Percentiles rank a stretch among this genome's conserved stretches.
phyloP scores from a whole-genome alignment of 2,888 invertebrate genomes.

The Pimpla rufipes region DNA sequence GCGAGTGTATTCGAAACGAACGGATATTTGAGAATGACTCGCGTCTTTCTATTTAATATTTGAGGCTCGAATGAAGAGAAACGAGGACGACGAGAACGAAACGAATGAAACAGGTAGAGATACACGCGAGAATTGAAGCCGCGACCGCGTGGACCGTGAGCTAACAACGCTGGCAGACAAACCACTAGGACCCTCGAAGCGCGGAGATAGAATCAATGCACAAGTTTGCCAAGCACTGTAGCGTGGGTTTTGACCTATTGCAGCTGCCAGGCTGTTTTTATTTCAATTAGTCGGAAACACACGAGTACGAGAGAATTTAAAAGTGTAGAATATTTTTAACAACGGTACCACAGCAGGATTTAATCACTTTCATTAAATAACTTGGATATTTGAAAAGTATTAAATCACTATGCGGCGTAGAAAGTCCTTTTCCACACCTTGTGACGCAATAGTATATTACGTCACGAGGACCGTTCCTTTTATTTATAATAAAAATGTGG shows the following conservation, averaged over 20 bases:
- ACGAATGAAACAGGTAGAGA: background rate
- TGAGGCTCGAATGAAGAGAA: background rate
- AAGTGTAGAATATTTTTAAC: background rate
- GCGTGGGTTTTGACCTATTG: background rate
- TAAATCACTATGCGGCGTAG: too few species aligned
- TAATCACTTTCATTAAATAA: background rate
- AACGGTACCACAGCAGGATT: background rate
- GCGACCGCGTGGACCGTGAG: constrained; percentile 5
- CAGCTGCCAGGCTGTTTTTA: background rate
- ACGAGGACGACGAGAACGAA: background rate
- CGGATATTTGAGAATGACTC: constrained; percentile 9
- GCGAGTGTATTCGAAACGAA: background rate
- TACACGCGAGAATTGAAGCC: constrained; percentile 7
- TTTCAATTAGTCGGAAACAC: background rate
- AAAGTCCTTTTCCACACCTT: too few species aligned
- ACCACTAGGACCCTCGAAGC: background rate
- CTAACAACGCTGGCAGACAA: constrained; percentile 8
- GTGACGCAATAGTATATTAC: too few species aligned
- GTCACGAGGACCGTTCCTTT: too few species aligned
- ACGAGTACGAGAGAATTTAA: background rate
- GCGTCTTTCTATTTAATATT: constrained; percentile 21
- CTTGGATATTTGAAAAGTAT: too few species aligned
- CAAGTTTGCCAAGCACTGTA: background rate
- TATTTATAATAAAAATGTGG: too few species aligned
- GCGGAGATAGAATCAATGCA: constrained; percentile 17